Evolutionary conservation across 2,113 vertebrate genomes (phyloP), one percentile per base, ranked within the genome.

Genomic region (Brachyhypopomus occidentalis): DNA sequence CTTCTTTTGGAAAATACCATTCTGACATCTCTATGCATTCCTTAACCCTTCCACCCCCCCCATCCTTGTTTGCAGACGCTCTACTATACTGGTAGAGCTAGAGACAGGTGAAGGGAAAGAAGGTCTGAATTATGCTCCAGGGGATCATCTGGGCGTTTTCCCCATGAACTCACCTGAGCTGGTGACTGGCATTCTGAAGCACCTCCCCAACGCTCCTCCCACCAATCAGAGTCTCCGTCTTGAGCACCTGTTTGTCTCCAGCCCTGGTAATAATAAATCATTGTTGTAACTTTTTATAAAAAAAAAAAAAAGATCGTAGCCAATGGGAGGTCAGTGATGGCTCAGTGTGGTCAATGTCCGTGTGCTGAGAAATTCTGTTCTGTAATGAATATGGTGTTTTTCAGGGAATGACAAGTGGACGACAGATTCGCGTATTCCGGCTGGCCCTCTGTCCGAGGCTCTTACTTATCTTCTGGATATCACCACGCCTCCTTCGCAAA

Each of bases 401-500:
- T 83, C 72, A 66, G 88, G 74, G 85, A 20, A 82, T 91, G 78
- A 86, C 87, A 85, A 91, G 87, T 96, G 95, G 95, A 86, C 89
- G 62, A 87, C 22, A 2, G 90, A 93, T 83, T 91, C 83, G 72
- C 92, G 89, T 69, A 87, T 95, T 80, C 95, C 95, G 22, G 87
- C 93, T 22, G 96, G 95, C 86, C 92, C 94, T 0, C 90, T 96
- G 20, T 58, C 71, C 0, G 90, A 95, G 82, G 95, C 94, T 27
- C 84, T 96, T 84, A 95, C 89, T 25, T 92, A 94, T 79, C 92
- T 96, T 70, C 89, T 96, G 74, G 95, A 95, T 79, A 89, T 96
- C 85, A 95, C 94, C n/a, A 94, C 94, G 0, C 93, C 95, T 0
- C 94, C 95, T 8, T 92, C 92, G 11, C 95, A 94, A 62, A 90